A percentile compares a stretch with the other conserved stretches of the same genome.
These are phyloP conservation scores for Hirtodrosophila duncani DNA, from an alignment of 2,888 invertebrate genomes.

Conservation along the genomic window DNA sequence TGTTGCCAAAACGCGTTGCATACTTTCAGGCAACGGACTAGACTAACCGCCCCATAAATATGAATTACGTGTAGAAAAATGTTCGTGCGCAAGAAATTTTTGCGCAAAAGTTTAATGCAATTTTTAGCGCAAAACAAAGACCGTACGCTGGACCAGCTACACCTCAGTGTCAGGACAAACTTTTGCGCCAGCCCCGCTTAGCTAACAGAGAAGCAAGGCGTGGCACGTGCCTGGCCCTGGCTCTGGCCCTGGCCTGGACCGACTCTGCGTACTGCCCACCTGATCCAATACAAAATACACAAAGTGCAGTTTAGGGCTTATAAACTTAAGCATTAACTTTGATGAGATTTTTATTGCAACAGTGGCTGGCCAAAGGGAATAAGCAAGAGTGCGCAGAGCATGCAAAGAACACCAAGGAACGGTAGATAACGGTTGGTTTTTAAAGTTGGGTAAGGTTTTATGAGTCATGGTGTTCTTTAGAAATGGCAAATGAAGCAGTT, in stretches of 20 bases:
- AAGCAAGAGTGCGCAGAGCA: slow-evolving; percentile 1
- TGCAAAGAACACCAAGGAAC: too few relatives aligned
- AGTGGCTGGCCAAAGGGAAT: slow-evolving; percentile 18
- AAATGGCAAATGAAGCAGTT: too few relatives aligned
- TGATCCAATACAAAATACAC: slow-evolving; percentile 48
- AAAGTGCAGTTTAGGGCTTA: slow-evolving; percentile 58
- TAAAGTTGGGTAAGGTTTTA: too few relatives aligned
- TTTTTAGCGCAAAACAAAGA: slow-evolving; percentile 49
- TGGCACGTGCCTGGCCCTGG: slow-evolving; percentile 37
- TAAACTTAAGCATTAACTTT: slow-evolving; percentile 55
- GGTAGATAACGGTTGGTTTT: too few relatives aligned
- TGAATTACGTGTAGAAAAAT: slow-evolving; percentile 55
- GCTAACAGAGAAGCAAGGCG: slow-evolving; percentile 19
- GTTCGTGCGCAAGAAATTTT: slow-evolving; percentile 24
- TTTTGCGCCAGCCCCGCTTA: slow-evolving; percentile 22
- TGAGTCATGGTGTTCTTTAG: too few relatives aligned
- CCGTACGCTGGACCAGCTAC: slow-evolving; percentile 38
- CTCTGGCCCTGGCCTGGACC: too few relatives aligned
- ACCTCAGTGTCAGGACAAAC: slow-evolving; percentile 38
- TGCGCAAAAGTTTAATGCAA: slow-evolving; percentile 64
- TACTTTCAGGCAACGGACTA: slow-evolving; percentile 35
- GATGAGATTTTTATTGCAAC: slow-evolving; percentile 53
- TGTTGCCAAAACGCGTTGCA: slow-evolving; percentile 23
- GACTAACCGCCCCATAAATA: slow-evolving; percentile 50
- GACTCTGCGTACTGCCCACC: too few relatives aligned